Evolutionary conservation across 2,888 invertebrate genomes (phyloP).

Genomic region (Coleophora deauratella): DNA sequence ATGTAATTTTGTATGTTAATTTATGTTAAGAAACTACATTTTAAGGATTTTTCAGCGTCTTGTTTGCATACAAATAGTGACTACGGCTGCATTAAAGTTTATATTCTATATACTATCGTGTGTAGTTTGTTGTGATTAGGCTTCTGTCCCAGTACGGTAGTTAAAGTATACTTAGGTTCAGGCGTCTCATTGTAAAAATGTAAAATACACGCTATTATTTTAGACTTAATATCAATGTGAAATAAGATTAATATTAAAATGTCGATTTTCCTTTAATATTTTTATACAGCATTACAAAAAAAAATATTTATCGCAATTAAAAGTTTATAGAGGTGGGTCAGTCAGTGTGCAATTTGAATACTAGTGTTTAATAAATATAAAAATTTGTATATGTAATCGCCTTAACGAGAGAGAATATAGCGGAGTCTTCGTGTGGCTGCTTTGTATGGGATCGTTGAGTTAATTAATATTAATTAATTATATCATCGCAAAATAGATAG

Average conservation of each 20-base stretch:
- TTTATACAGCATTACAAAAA: conserved; percentile 72
- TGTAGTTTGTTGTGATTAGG: conserved; percentile 70
- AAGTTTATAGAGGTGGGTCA: conserved; percentile 72
- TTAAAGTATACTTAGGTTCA: conserved; percentile 48
- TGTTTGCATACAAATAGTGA: conserved; percentile 65
- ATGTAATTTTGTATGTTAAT: conserved; percentile 70
- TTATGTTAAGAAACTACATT: conserved; percentile 57
- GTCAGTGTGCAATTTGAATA: conserved; percentile 68
- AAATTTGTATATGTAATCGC: conserved; percentile 59
- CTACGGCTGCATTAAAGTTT: conserved; percentile 58
- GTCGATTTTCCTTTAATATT: conserved; percentile 73
- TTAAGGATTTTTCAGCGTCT: conserved; percentile 22
- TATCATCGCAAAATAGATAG: no score
- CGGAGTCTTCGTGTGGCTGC: conserved; percentile 61
- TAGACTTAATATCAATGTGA: conserved; percentile 62
- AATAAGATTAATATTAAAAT: conserved; percentile 61
- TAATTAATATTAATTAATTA: no score
- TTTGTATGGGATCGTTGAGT: conserved; percentile 28
- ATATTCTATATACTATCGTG: conserved; percentile 62
- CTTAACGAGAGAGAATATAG: conserved; percentile 72
- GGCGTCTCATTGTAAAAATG: conserved; percentile 71
- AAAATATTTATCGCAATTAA: conserved; percentile 71
- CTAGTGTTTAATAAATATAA: conserved; percentile 48
- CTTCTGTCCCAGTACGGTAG: conserved; percentile 68
- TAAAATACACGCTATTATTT: conserved; percentile 69